phyloP scores from a whole-genome alignment of 2,113 vertebrate species.

The Pao palembangensis region DNA sequence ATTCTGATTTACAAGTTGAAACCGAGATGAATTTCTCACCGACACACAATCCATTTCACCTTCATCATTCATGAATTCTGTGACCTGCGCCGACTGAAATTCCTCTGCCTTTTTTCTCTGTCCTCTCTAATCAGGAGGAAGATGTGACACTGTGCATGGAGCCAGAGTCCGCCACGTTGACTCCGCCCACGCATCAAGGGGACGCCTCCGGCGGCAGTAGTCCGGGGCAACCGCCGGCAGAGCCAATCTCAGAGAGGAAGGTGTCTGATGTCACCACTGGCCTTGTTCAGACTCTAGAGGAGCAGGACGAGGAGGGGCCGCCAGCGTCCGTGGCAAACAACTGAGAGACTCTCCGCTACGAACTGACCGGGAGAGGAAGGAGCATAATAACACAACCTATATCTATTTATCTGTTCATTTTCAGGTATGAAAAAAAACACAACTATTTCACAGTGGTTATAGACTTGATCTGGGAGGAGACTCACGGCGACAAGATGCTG shows the following conservation, averaged over 20 bases:
- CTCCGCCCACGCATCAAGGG: slow-evolving; percentile 80
- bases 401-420: slow-evolving; percentile 70
- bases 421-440: slow-evolving; percentile 66
- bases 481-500: slow-evolving; percentile 38
- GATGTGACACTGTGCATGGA: slow-evolving; percentile 90
- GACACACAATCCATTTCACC: too few relatives aligned
- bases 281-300: slow-evolving; percentile 86
- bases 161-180: slow-evolving; percentile 83
- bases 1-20: too few relatives aligned
- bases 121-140: slow-evolving; percentile 72
- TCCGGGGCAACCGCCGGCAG: slow-evolving; percentile 78
- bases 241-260: slow-evolving; percentile 83
- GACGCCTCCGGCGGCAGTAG: slow-evolving; percentile 77
- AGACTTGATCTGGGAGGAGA: slow-evolving; percentile 35
- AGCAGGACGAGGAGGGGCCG: slow-evolving; percentile 81
- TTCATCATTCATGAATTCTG: not conserved
- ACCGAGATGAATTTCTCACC: too few relatives aligned
- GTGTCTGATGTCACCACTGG: slow-evolving; percentile 86
- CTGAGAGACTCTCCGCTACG: slow-evolving; percentile 58
- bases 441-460: slow-evolving; percentile 48
- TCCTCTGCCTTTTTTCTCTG: slow-evolving; percentile 1
- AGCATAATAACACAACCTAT: slow-evolving; percentile 65
- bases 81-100: not conserved
- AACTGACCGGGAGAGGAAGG: slow-evolving; percentile 55
- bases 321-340: slow-evolving; percentile 62